Conservation (phyloP, 2,113 vertebrate species). For the Hippolais icterina region DNA sequence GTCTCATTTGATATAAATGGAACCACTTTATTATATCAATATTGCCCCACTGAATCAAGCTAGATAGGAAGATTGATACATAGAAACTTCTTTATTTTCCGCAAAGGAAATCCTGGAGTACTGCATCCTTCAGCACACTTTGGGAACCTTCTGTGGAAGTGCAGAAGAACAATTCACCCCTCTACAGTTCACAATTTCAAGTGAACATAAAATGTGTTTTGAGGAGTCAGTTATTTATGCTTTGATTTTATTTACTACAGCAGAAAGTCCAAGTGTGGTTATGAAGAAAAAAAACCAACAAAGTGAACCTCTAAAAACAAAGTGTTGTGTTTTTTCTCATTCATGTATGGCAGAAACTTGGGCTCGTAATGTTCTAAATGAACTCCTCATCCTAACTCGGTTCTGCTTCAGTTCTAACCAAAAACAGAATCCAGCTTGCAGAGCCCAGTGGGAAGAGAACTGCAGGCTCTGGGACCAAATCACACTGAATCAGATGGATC, state of each 20-base stretch:
- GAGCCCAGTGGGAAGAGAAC: not conserved
- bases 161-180: not conserved
- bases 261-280: not conserved
- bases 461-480: not conserved
- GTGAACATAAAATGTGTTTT: not conserved
- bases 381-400: not conserved
- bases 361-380: not conserved
- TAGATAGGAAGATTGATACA: constrained; percentile 15
- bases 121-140: not conserved
- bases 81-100: not conserved
- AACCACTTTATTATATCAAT: constrained; percentile 31
- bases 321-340: not conserved
- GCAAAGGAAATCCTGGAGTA: not conserved
- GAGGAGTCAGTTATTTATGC: not conserved
- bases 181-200: not conserved
- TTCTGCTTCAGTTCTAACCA: not conserved
- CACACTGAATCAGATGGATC: not conserved
- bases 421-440: not conserved
- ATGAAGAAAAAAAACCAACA: not conserved
- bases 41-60: constrained; percentile 20
- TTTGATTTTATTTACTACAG: not conserved
- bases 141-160: not conserved
- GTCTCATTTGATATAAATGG: constrained; percentile 22
- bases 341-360: not conserved
- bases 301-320: not conserved